Evolutionary conservation across 2,888 invertebrate species (phyloP), one percentile per base, ranked within the genome.

Genomic region (Plebejus melissa): DNA sequence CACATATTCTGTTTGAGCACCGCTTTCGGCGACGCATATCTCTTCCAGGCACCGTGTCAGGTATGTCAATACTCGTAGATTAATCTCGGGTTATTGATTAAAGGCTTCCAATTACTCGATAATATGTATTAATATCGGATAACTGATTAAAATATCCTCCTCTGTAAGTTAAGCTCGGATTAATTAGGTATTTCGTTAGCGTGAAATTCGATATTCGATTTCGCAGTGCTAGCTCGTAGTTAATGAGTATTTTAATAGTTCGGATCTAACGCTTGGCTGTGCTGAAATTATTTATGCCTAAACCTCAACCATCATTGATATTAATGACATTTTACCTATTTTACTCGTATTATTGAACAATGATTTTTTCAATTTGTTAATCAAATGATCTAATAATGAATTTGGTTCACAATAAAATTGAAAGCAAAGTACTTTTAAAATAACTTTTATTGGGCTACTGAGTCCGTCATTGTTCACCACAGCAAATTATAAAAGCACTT

Each of bases 1-100:
- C 97, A 98, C 93, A 98, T 99, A 90, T 99, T 99, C 94, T 99
- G 99, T 89, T 95, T 99, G 84, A 99, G 98, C 94, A 99, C 99
- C 58, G 98, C 98, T 75, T 99, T 99, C 90, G 99, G 99, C 80
- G 99, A 99, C 93, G 99, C 99, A 79, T 99, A 99, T 92, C 95
- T 99, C 79, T 98, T 99, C 93, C 99, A 99, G 96, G 99, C 96
- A 76, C 96, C 96, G 74, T 96, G 96, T 88, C 96, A 96, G 95
- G 96, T 96, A 89, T 2, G 38, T 70, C 38, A 54, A 9, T 22
- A 72, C 22, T 46, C 28, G 32, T 54, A 7, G 22, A 28, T 75
- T 60, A 69, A 69, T 69, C n/a, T 69, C 60, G 60, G 60, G 28
- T 60, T 60, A 60, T 60, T 60, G 28, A 58, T 58, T 58, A 58